These are phyloP conservation scores for Crax fasciolata DNA, from an alignment of 2,797 vertebrate species.

Conservation along the genomic window DNA sequence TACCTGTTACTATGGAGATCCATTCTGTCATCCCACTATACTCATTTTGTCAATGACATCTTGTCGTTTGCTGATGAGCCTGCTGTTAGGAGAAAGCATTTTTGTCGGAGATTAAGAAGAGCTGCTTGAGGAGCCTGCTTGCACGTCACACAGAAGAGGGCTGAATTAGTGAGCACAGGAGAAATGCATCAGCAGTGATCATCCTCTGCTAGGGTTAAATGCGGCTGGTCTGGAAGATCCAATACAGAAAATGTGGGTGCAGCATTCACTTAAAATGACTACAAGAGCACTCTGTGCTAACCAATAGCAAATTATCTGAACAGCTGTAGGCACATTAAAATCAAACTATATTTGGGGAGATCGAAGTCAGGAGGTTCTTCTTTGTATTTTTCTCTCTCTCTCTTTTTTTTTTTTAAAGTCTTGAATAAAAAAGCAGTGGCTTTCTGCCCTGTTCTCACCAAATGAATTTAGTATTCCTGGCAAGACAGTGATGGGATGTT, in stretches of 20 bases:
- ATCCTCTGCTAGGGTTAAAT: background rate
- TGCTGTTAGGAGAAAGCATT: conserved; percentile 31
- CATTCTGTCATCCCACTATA: background rate
- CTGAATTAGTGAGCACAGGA: background rate
- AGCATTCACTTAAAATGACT: background rate
- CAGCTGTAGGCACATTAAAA: background rate
- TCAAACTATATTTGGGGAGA: background rate
- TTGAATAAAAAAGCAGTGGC: background rate
- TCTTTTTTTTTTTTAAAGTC: background rate
- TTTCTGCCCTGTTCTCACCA: background rate
- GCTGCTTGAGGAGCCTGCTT: background rate
- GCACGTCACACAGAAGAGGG: background rate
- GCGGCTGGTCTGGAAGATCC: background rate
- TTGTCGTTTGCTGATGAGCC: background rate
- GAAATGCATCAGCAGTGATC: background rate
- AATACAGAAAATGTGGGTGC: background rate
- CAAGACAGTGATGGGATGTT: background rate
- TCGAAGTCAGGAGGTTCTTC: background rate
- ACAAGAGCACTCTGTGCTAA: background rate
- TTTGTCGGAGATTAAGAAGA: conserved; percentile 34
- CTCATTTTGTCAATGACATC: conserved; percentile 15
- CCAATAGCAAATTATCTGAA: background rate
- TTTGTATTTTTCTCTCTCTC: background rate
- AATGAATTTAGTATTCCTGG: background rate
- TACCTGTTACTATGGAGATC: conserved; percentile 42